These are phyloP conservation scores for Leucophenga montana DNA, from an alignment of 2,888 invertebrate genomes.

Conservation along the genomic window DNA sequence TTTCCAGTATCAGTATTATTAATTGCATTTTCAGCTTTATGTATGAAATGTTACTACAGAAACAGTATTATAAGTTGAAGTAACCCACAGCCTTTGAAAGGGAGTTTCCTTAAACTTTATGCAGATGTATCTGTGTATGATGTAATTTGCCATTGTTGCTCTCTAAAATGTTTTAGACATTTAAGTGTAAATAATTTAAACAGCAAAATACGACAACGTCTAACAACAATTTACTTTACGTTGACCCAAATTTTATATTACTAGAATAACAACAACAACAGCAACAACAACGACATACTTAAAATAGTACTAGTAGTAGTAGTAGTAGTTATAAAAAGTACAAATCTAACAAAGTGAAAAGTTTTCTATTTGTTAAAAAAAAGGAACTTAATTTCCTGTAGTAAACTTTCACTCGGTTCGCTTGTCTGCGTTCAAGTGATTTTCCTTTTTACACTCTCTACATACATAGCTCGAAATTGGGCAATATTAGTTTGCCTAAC, in stretches of 20 bases:
- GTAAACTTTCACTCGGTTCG: slow-evolving; percentile 2
- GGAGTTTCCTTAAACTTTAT: neutral
- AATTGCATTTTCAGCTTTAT: slow-evolving; percentile 16
- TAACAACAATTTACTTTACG: neutral
- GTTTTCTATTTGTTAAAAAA: neutral
- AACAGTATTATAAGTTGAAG: neutral
- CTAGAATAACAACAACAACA: slow-evolving; percentile 6
- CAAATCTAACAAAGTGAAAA: neutral
- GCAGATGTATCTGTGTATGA: slow-evolving; percentile 1
- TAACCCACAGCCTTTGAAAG: slow-evolving; percentile 13
- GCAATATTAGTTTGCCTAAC: no score
- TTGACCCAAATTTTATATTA: slow-evolving; percentile 7
- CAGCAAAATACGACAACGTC: slow-evolving; percentile 5
- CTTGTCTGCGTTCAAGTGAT: neutral
- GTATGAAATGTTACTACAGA: slow-evolving; percentile 30
- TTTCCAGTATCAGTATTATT: no score
- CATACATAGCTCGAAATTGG: no score
- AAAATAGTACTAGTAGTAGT: neutral
- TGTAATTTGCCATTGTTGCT: no score
- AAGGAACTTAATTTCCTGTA: slow-evolving; percentile 15
- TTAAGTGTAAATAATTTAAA: slow-evolving; percentile 2
- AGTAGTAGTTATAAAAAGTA: neutral
- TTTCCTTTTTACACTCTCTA: neutral
- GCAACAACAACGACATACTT: neutral
- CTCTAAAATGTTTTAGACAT: neutral